These are phyloP conservation scores for Cercopithecus mona DNA, from an alignment of 2,113 vertebrate genomes.

Conservation along the genomic window DNA sequence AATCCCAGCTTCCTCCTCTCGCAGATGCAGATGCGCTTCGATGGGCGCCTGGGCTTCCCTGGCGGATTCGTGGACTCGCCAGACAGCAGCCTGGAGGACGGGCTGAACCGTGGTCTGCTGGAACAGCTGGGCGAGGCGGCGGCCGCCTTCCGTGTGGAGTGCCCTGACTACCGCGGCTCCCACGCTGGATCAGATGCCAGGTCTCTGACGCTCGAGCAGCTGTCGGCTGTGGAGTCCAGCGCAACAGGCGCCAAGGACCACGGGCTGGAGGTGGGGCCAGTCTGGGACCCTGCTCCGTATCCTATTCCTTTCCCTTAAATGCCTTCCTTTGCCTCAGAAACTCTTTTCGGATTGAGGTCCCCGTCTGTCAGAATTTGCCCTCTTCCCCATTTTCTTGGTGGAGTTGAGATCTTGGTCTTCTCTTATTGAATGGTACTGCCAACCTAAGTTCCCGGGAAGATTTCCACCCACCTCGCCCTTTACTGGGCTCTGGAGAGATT, in stretches of 20 bases:
- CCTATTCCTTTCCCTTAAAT: neutral
- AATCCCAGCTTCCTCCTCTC: neutral
- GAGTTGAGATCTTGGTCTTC: neutral
- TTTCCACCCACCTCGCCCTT: too few species aligned
- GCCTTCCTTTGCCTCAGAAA: neutral
- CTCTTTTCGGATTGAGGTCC: neutral
- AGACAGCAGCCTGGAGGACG: slow-evolving; percentile 86
- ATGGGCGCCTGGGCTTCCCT: slow-evolving; percentile 92
- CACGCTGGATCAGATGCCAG: slow-evolving; percentile 80
- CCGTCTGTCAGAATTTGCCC: neutral
- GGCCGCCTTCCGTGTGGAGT: slow-evolving; percentile 77
- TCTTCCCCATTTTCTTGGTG: neutral
- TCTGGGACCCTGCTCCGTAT: neutral
- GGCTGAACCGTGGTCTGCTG: slow-evolving; percentile 87
- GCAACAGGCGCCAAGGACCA: slow-evolving; percentile 87
- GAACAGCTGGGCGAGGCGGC: slow-evolving; percentile 87
- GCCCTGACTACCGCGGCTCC: slow-evolving; percentile 83
- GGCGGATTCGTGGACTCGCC: slow-evolving; percentile 87
- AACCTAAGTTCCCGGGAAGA: neutral
- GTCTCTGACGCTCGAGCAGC: slow-evolving; percentile 85
- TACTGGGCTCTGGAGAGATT: neutral
- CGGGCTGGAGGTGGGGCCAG: slow-evolving; percentile 89
- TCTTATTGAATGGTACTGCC: neutral
- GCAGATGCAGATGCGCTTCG: slow-evolving; percentile 96
- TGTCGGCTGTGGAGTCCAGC: slow-evolving; percentile 85